Conservation (phyloP, 2,113 vertebrate species). For the Mormyrus lacerda region DNA sequence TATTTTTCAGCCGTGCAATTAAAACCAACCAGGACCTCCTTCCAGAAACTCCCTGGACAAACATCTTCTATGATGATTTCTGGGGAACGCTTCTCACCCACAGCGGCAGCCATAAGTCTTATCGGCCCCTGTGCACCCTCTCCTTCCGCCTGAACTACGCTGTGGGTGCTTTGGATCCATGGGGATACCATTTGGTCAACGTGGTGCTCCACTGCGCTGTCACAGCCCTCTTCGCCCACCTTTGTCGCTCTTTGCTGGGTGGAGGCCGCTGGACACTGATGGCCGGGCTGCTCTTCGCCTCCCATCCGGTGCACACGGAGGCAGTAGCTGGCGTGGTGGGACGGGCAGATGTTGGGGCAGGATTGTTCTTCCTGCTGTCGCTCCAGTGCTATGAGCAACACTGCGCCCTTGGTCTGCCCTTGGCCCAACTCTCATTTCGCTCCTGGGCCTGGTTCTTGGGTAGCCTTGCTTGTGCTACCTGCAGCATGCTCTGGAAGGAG, state of each 20-base stretch:
- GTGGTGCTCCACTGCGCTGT: constrained; percentile 77
- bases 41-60: constrained; percentile 86
- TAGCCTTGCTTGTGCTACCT: constrained; percentile 73
- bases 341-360: constrained; percentile 84
- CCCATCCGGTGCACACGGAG: constrained; percentile 88
- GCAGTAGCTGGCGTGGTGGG: constrained; percentile 89
- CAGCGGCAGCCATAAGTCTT: constrained; percentile 97
- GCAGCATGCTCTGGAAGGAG: constrained; percentile 97
- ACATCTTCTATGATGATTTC: constrained; percentile 92
- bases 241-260: constrained; percentile 78
- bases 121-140: constrained; percentile 88
- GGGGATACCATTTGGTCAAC: constrained; percentile 89
- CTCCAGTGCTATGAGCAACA: constrained; percentile 80
- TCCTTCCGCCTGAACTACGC: constrained; percentile 89
- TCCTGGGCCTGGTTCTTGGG: constrained; percentile 84
- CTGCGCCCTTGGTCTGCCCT: constrained; percentile 65
- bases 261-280: constrained; percentile 79
- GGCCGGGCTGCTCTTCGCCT: constrained; percentile 84
- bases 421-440: constrained; percentile 15
- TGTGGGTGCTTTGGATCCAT: constrained; percentile 78
- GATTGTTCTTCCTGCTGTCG: constrained; percentile 84
- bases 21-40: constrained; percentile 96
- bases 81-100: constrained; percentile 95
- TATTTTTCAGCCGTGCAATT: constrained; percentile 79
- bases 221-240: constrained; percentile 81